Evolutionary conservation across 2,113 vertebrate species (phyloP).

Genomic region (Heptranchias perlo): DNA sequence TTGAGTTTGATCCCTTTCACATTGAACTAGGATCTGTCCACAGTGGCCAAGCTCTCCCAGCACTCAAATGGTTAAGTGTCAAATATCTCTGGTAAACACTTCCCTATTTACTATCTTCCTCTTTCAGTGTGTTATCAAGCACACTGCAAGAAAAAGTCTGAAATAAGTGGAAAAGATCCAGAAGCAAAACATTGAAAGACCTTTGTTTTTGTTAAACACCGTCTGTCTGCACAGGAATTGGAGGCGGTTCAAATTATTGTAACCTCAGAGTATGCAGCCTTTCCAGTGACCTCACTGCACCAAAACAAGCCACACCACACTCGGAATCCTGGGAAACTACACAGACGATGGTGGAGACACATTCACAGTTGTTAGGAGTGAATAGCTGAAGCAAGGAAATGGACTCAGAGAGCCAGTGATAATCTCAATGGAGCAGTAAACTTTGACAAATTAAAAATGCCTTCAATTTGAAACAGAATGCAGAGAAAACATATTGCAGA

Average conservation of each 20-base stretch:
- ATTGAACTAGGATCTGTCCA: background rate
- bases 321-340: slow-evolving; percentile 16
- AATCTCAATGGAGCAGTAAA: no score
- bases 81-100: background rate
- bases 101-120: background rate
- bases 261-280: slow-evolving; percentile 30
- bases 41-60: background rate
- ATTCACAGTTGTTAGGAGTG: background rate
- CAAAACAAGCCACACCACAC: slow-evolving; percentile 22
- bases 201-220: slow-evolving; percentile 33
- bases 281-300: slow-evolving; percentile 35
- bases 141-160: background rate
- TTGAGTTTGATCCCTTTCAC: background rate
- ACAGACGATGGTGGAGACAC: background rate
- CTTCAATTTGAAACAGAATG: background rate
- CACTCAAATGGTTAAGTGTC: background rate
- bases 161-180: slow-evolving; percentile 27
- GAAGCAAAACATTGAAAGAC: slow-evolving; percentile 28
- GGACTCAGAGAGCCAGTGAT: background rate
- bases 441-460: background rate
- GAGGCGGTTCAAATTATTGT: slow-evolving; percentile 36
- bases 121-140: background rate
- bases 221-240: slow-evolving; percentile 37
- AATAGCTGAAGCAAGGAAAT: background rate
- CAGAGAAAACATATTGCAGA: no score